Evolutionary conservation across 2,113 vertebrate genomes (phyloP).

Genomic region (Pipra filicauda): DNA sequence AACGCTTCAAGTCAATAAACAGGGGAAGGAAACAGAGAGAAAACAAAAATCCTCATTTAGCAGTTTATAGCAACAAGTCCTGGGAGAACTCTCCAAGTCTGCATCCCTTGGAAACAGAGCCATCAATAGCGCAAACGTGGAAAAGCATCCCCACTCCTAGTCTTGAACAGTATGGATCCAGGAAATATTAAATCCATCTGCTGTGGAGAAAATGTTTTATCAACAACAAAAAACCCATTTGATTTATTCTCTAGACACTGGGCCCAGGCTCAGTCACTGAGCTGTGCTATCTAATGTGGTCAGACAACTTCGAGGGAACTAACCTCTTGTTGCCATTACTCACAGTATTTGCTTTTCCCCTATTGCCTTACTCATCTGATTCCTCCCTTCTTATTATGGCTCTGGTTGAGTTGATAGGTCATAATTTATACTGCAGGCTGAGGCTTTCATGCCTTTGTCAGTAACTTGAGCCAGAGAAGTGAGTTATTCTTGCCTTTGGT

Average conservation of each 20-base stretch:
- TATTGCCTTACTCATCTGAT: slow-evolving; percentile 63
- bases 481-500: slow-evolving; percentile 60
- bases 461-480: slow-evolving; percentile 58
- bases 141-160: slow-evolving; percentile 34
- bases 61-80: slow-evolving; percentile 10
- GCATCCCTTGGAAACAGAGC: slow-evolving; percentile 8
- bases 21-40: not conserved
- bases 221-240: slow-evolving; percentile 51
- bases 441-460: slow-evolving; percentile 61
- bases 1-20: not conserved
- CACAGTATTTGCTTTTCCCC: slow-evolving; percentile 65
- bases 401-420: slow-evolving; percentile 64
- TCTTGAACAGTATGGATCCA: slow-evolving; percentile 45
- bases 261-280: slow-evolving; percentile 43
- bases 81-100: not conserved
- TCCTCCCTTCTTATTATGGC: slow-evolving; percentile 62
- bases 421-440: slow-evolving; percentile 60
- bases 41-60: not conserved
- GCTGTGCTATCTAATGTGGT: slow-evolving; percentile 70
- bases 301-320: slow-evolving; percentile 67
- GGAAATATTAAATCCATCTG: slow-evolving; percentile 69
- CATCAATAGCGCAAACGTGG: slow-evolving; percentile 15
- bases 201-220: slow-evolving; percentile 65
- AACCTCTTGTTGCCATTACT: slow-evolving; percentile 63
- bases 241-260: slow-evolving; percentile 67